Percentiles rank a stretch among this genome's conserved stretches.
Evolutionary conservation across 2,888 invertebrate species (phyloP).

Genomic region (Volucella inflata): DNA sequence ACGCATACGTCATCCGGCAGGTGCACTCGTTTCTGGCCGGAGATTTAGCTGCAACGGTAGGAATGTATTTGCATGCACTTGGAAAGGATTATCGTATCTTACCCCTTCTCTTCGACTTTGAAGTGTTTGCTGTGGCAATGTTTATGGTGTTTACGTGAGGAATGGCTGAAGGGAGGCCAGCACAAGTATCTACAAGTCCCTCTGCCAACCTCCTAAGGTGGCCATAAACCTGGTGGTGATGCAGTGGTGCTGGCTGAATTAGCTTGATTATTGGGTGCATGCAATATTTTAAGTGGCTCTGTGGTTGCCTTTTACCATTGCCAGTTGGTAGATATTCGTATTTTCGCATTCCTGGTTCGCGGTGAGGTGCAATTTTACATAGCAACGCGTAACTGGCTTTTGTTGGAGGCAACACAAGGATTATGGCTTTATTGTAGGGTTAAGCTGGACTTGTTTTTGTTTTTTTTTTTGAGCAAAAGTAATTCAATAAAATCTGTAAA

Average conservation of each 20-base stretch:
- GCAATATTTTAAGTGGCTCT: constrained; percentile 67
- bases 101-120: not conserved
- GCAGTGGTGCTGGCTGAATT: constrained; percentile 47
- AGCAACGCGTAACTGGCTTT: constrained; percentile 44
- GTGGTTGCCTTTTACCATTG: constrained; percentile 61
- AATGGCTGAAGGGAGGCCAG: constrained; percentile 20
- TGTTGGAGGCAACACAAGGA: constrained; percentile 29
- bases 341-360: not conserved
- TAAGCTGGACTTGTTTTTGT: constrained; percentile 47
- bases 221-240: constrained; percentile 31
- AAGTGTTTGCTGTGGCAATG: constrained; percentile 58
- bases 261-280: constrained; percentile 75
- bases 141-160: constrained; percentile 60
- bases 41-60: constrained; percentile 32
- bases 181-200: not conserved
- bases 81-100: constrained; percentile 43
- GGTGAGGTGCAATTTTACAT: constrained; percentile 8
- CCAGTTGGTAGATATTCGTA: constrained; percentile 48
- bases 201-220: constrained; percentile 43
- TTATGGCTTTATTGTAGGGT: constrained; percentile 64
- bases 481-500: constrained; percentile 30
- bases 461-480: constrained; percentile 45
- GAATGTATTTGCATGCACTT: constrained; percentile 63
- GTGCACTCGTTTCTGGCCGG: constrained; percentile 54
- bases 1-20: constrained; percentile 75